Evolutionary conservation across 37 sponge, comb jelly and placozoan species (phyloP), one percentile per base, ranked within the genome.

Genomic region (Lycopodina hypogea): DNA sequence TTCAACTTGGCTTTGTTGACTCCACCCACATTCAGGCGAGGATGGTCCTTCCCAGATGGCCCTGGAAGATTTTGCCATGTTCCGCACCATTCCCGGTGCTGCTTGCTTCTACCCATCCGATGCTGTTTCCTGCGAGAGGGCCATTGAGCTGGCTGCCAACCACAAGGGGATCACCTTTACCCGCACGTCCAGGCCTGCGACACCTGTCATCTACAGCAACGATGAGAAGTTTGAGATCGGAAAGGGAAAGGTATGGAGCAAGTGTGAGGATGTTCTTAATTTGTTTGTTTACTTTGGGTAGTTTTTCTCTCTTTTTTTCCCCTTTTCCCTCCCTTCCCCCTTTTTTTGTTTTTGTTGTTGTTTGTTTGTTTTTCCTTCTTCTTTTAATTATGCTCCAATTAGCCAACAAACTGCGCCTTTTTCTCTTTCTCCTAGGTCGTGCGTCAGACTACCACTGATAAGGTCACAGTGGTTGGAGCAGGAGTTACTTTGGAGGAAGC

Each of bases 41-140:
- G 99, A 98, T 93, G 99, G 99, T 6, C 99, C 99, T 30, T 91
- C 92, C 28, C 99, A 98, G 92, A 98, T 98, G 99, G 99, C 96
- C 39, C 81, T 98, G 52, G 99, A 98, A 75, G 99, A 98, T 79
- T 86, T 98, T 69, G 99, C 99, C 52, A 90, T 93, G 87, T 95
- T 98, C 78, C 89, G 96, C 26, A 76, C 99, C 34, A 81, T 98
- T 52, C 94, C 93, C 59, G 83, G 81, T 24, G 79, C 81, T 45
- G 89, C 78, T 26, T 91, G 93, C 76, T 98, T 98, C 90, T 98
- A 98, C 80, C 99, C 99, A 17, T 85, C 84, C 33, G 99, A 98
- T 75, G 96, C 94, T 51, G 99, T 98, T 33, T 94, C 96, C 58
- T 73, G 83, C 53, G 96, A 93, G 76, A 75, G 99, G n/a, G 99